Base-by-base conservation (phyloP, 64 coral and sea anemone genomes). In the Acropora yongei region DNA sequence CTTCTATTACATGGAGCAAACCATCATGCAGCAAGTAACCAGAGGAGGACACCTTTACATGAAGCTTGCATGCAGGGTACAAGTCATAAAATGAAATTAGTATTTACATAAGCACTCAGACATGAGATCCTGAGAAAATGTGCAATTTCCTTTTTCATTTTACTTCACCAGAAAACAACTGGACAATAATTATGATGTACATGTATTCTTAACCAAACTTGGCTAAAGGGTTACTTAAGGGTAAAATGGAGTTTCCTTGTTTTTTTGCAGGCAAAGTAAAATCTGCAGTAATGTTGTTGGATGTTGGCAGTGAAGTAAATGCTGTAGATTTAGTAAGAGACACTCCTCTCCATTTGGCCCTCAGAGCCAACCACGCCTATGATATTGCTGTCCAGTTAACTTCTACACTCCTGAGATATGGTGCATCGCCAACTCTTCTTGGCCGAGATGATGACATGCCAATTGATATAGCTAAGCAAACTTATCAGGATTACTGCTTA, bases 11-110 rank as follows among this genome's bases (percentile, higher is more conserved):
- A 76, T 41, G 93, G 93, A 30, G 97, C 97, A 48, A 90, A 91
- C 30, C 94, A 93, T 61, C 95, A 98, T 91, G 91, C 73, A 14
- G 74, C 57, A 57, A 99, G 93, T 88, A 93, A 93, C 65, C 97
- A 99, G 75, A 96, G 91, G 77, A 93, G 97, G 47, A 99, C 94
- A 58, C 97, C 97, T 2, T 73, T 99, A 3, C 97, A 99, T 86
- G 97, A 99, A 83, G 97, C 97, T 47, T 99, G 97, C 83, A 79
- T 92, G 71, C 97, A 99, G 78, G 97, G 97, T 96, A 93, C 60
- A 55, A 55, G 9, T 66, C 51, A 76, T 69, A 13, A 66, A 66
- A 66, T 30, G 30, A 30, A 30, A 30, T 30, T 30, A 30, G 30
- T 30, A 30, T 30, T 30, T 30, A 30, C 30, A 30, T 30, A 30